Conservation (phyloP, 2,888 invertebrate species). For the Apodemia hepburni region DNA sequence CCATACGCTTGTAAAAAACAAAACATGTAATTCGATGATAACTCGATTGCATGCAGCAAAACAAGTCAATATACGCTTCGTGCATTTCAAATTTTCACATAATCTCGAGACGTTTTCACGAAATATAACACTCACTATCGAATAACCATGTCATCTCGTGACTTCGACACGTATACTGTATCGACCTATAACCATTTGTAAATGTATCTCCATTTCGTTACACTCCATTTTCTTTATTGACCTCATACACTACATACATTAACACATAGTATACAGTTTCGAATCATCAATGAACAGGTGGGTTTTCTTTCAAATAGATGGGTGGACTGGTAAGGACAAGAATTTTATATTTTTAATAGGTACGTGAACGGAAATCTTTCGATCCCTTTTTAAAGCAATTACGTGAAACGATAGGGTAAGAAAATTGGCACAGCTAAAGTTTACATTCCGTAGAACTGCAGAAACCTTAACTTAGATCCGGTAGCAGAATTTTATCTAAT, state of each 20-base stretch:
- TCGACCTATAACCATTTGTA: slow-evolving; percentile 8
- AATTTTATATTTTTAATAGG: too few species aligned
- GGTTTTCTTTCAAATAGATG: too few species aligned
- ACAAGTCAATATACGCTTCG: not conserved
- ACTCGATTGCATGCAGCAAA: not conserved
- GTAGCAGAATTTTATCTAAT: too few species aligned
- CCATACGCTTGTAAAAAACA: not conserved
- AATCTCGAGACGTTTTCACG: not conserved
- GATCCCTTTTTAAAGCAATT: too few species aligned
- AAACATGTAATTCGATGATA: not conserved
- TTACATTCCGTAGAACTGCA: too few species aligned
- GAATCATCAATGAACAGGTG: not conserved
- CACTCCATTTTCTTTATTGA: slow-evolving; percentile 10
- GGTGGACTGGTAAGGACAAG: too few species aligned
- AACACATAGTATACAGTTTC: not conserved
- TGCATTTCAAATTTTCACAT: slow-evolving; percentile 6
- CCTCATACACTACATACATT: slow-evolving; percentile 6
- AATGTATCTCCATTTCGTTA: slow-evolving; percentile 9
- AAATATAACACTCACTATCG: slow-evolving; percentile 5
- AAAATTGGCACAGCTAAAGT: too few species aligned
- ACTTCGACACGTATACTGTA: not conserved
- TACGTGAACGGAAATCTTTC: too few species aligned
- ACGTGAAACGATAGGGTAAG: too few species aligned
- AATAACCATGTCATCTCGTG: slow-evolving; percentile 12
- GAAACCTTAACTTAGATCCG: too few species aligned